Evolutionary conservation across 2,888 invertebrate genomes (phyloP).

Genomic region (Polyommatus iphigenia): DNA sequence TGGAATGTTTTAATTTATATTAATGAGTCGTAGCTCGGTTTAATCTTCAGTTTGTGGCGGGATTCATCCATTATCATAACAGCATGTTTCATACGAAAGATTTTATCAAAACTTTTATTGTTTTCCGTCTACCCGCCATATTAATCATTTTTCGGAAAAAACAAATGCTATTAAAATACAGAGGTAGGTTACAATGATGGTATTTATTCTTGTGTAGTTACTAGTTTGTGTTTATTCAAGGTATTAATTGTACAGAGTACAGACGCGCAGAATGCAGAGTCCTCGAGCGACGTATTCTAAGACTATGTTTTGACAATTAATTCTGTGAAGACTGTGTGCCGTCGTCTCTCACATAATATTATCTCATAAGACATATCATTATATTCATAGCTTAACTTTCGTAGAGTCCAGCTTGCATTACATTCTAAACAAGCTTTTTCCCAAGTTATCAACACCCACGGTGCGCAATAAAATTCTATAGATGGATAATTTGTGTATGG

Average conservation of each 20-base stretch:
- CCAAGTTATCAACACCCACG: not conserved
- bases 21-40: not conserved
- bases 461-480: not conserved
- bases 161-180: not conserved
- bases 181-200: not conserved
- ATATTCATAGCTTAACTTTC: not conserved
- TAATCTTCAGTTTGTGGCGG: not conserved
- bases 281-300: not conserved
- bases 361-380: no score
- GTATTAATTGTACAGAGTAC: not conserved
- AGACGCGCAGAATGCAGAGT: not conserved
- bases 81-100: not conserved
- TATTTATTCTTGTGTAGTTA: not conserved
- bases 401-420: not conserved
- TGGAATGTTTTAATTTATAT: slow-evolving; percentile 4
- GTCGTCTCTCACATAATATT: no score
- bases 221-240: not conserved
- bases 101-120: not conserved
- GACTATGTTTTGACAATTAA: not conserved
- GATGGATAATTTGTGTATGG: not conserved
- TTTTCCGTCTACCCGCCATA: not conserved
- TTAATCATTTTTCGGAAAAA: not conserved
- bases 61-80: not conserved
- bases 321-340: not conserved
- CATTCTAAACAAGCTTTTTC: not conserved